These are phyloP conservation scores for Hypotaenidia philippensis DNA, from an alignment of 2,797 vertebrate species.

Conservation along the genomic window DNA sequence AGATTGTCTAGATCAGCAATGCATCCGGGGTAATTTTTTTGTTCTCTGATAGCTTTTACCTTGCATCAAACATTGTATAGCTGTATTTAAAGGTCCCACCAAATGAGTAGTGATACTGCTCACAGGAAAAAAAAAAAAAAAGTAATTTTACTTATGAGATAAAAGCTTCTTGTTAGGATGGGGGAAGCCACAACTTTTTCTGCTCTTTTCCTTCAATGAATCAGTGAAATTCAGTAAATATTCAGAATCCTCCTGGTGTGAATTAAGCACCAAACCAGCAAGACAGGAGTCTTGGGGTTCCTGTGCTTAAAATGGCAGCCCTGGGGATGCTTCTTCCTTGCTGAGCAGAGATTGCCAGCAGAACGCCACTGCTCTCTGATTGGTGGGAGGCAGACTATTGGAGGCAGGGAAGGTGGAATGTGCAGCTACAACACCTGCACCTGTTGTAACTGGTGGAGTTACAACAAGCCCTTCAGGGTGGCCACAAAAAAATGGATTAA, in stretches of 20 bases:
- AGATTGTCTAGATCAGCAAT: neutral
- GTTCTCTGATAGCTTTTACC: neutral
- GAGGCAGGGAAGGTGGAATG: neutral
- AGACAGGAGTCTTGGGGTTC: neutral
- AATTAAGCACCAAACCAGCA: neutral
- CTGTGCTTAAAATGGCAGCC: neutral
- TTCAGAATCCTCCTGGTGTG: neutral
- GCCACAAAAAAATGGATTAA: neutral
- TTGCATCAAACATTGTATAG: neutral
- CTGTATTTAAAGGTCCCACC: neutral
- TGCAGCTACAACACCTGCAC: neutral
- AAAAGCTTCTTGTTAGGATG: neutral
- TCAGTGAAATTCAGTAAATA: neutral
- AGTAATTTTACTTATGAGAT: neutral
- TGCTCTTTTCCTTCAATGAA: neutral
- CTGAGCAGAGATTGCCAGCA: neutral
- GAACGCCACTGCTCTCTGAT: neutral
- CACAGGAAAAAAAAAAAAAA: fast-evolving
- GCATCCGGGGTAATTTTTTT: neutral
- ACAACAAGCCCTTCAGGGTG: neutral
- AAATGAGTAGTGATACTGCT: neutral
- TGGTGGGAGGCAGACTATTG: fast-evolving
- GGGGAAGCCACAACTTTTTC: neutral
- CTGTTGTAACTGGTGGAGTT: neutral
- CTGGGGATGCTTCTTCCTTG: neutral